Evolutionary conservation across 2,888 invertebrate genomes (phyloP).

Genomic region (Drosophila gaucha): DNA sequence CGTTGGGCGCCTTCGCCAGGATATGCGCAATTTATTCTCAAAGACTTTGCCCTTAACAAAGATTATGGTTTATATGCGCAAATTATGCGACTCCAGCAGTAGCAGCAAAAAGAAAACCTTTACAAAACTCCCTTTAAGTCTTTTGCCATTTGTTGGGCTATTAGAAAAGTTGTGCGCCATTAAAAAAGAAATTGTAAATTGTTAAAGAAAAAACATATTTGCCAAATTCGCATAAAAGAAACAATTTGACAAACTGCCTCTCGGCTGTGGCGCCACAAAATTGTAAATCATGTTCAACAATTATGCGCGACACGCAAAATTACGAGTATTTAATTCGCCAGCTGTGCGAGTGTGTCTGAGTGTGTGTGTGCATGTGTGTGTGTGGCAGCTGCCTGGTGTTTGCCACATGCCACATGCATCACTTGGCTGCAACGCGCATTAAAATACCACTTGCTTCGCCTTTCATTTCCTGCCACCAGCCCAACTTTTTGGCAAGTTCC

Average conservation of each 20-base stretch:
- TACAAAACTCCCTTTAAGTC: not conserved
- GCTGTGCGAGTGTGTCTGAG: not conserved
- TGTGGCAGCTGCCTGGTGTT: not conserved
- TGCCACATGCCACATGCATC: constrained; percentile 19
- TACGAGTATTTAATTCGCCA: constrained; percentile 24
- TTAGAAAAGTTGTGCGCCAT: constrained; percentile 42
- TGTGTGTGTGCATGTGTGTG: not conserved
- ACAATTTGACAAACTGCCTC: constrained; percentile 38
- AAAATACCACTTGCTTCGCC: constrained; percentile 1
- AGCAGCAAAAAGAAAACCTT: constrained; percentile 18
- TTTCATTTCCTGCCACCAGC: too few relatives aligned
- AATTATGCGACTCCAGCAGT: constrained; percentile 64
- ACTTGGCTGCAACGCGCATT: constrained; percentile 8
- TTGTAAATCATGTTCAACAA: constrained; percentile 74
- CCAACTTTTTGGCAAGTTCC: constrained; percentile 3
- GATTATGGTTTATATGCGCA: constrained; percentile 76
- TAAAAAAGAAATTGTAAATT: constrained; percentile 38
- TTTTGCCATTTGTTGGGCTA: constrained; percentile 40
- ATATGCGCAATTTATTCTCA: constrained; percentile 69
- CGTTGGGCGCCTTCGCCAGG: constrained; percentile 20
- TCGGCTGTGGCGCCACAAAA: constrained; percentile 25
- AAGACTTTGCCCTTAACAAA: constrained; percentile 60
- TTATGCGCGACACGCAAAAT: constrained; percentile 57
- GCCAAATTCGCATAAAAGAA: constrained; percentile 47
- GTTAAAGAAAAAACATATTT: constrained; percentile 66